Evolutionary conservation across 2,113 vertebrate species (phyloP).

Genomic region (Megaceryle torquata): DNA sequence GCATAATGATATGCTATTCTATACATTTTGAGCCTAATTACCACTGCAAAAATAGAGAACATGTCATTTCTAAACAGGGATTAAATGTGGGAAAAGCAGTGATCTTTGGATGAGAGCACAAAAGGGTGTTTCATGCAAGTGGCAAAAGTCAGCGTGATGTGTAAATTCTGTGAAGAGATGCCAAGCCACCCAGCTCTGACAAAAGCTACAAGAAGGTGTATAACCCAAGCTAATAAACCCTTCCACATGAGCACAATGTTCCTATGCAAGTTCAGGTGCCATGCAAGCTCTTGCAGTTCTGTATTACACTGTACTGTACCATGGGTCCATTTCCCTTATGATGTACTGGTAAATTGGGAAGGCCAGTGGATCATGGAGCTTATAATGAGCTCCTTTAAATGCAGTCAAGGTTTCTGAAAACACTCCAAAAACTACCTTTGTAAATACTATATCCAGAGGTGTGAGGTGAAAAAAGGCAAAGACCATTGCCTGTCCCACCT

Average conservation of each 20-base stretch:
- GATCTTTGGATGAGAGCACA: neutral
- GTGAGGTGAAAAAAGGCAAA: neutral
- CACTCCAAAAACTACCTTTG: neutral
- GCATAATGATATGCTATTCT: neutral
- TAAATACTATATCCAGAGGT: neutral
- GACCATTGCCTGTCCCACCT: rapidly evolving
- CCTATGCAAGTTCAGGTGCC: neutral
- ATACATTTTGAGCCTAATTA: neutral
- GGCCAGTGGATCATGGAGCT: neutral
- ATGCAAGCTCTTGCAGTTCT: neutral
- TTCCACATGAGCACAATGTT: neutral
- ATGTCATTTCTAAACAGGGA: neutral
- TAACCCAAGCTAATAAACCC: neutral
- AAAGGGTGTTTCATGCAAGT: neutral
- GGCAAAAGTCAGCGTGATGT: neutral
- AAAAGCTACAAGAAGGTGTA: neutral
- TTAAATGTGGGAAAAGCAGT: neutral
- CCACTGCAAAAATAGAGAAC: neutral
- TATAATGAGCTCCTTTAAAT: neutral
- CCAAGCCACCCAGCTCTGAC: neutral
- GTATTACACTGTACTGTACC: rapidly evolving
- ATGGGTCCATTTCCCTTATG: neutral
- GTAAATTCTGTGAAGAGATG: neutral
- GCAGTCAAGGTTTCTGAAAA: neutral
- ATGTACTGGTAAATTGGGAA: neutral